Base-by-base conservation (phyloP, 2,888 invertebrate species). In the Scaptomyza caliginosa region DNA sequence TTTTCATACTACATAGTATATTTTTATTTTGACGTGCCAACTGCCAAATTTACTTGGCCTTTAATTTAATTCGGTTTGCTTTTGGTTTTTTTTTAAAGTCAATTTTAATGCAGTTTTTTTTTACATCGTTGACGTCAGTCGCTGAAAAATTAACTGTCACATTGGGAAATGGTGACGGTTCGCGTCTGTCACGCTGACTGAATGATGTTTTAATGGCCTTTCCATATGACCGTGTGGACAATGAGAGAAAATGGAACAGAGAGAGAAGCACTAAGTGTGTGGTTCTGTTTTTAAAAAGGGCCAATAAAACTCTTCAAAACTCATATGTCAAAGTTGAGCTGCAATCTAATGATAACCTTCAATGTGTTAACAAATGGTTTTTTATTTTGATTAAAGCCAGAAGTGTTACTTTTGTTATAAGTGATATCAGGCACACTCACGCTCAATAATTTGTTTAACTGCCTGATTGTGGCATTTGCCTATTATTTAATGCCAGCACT, bases 91-190 rank as follows among this genome's bases (percentile, higher is more conserved):
- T 59, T 40, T n/a, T 30, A 6, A 54, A n/a, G n/a, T 19, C 8
- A n/a, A 59, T 76, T 62, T 68, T 64, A 76, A 76, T 76, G 52
- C 65, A 57, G 42, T 57, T 71, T 30, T 45, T 58, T 45, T 65
- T 19, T 54, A 32, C 26, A 6, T 16, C 57, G 34, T 54, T 67
- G 64, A 62, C 60, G 74, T 69, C 76, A 85, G 49, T 77, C 63
- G 50, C 59, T 67, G 56, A 65, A 56, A 86, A 81, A 81, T 77
- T 69, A 80, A 86, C 86, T 81, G 84, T 86, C 81, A 81, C 74
- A 68, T 54, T 30, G 59, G 38, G 17, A 60, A 67, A 54, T 42
- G 40, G 19, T 36, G 30, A 26, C 34, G 60, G 45, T 38, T 50
- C 39, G 57, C 68, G 59, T 38, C 71, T 77, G 81, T 83, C 84